Conservation (phyloP, 2,113 vertebrate genomes). For the Ifrita kowaldi region DNA sequence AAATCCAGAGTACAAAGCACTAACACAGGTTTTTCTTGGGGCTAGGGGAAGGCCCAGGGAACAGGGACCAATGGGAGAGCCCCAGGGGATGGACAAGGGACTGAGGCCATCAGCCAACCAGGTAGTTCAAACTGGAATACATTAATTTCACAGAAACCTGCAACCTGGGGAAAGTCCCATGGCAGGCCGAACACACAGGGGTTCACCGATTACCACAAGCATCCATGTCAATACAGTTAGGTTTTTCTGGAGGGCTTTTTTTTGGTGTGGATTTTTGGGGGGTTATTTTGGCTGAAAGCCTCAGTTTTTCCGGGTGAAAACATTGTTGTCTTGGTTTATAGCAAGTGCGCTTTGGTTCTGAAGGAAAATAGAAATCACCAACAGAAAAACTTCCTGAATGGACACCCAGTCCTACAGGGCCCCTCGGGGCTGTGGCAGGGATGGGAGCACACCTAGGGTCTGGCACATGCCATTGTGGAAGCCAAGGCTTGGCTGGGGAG, state of each 20-base stretch:
- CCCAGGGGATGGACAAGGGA: too few relatives aligned
- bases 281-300: not conserved
- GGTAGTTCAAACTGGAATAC: too few relatives aligned
- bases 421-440: accelerated
- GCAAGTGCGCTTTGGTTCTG: not conserved
- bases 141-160: too few relatives aligned
- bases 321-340: not conserved
- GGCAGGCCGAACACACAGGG: too few relatives aligned
- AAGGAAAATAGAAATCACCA: not conserved
- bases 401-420: not conserved
- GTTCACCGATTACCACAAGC: too few relatives aligned
- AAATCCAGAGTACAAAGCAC: too few relatives aligned
- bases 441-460: not conserved
- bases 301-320: not conserved
- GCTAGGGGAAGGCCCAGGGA: too few relatives aligned
- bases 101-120: too few relatives aligned
- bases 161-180: too few relatives aligned
- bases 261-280: not conserved
- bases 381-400: not conserved
- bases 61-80: too few relatives aligned
- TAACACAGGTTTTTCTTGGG: too few relatives aligned
- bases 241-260: not conserved
- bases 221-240: not conserved
- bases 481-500: not conserved
- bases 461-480: accelerated